Evolutionary conservation across 2,797 vertebrate species (phyloP), one percentile per base, ranked within the genome.

Genomic region (Synanceia verrucosa): DNA sequence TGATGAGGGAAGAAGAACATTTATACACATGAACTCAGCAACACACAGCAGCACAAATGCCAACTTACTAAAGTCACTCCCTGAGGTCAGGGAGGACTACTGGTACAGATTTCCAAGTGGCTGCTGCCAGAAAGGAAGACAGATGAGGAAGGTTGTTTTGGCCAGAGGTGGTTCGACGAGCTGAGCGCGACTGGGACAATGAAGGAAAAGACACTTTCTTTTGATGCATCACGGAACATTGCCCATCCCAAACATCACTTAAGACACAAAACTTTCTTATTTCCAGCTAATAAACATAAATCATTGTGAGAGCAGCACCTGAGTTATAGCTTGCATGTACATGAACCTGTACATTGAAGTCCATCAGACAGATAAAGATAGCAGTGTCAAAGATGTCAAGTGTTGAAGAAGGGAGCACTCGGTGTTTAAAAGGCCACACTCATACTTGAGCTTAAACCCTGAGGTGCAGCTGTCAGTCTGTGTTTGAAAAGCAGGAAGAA

Each of bases 391-490:
- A 73, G 24, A 57, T 79, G 71, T 84, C 71, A 83, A 73, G 73
- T 76, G 73, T 70, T 63, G 51, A 46, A 86, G 70, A 80, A 82
- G 46, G 60, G 78, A 57, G 23, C 46, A 66, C 52, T 81, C 56
- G 51, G 66, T 65, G 61, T 73, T 82, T 53, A 86, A 86, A 67
- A 63, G 79, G 41, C 53, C 70, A 52, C 63, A 78, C 64, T 86
- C 84, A 67, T 19, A 76, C 64, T 76, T 58, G 56, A 82, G 62
- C 62, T 81, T 48, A 81, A 70, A 85, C 68, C 82, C 82, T 4
- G 50, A 89, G 86, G 85, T 85, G 74, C 87, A 89, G 88, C 86
- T 87, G 88, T 81, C 65, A 55, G 64, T 76, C 34, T 67, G 59
- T 21, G 52, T 73, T 83, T 82, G 73, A 70, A 81, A 84, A 78